Percentiles rank a stretch among this genome's conserved stretches.
Conservation (phyloP, 2,888 invertebrate species). For the Cheilosia scutellata region DNA sequence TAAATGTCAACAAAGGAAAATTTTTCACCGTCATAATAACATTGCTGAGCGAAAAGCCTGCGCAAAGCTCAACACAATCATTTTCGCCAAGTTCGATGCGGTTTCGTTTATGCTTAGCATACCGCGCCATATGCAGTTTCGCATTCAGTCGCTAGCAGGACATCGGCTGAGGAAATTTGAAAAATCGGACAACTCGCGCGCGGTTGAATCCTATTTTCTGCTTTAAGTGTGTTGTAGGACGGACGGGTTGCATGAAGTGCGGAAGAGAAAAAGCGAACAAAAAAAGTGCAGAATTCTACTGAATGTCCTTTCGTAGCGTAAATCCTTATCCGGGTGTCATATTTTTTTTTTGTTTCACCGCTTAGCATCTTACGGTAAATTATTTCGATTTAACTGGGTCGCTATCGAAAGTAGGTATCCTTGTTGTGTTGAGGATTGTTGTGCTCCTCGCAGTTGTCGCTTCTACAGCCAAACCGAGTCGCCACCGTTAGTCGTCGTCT, state of each 20-base stretch:
- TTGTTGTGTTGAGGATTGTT: constrained; percentile 47
- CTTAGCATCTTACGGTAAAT: constrained; percentile 33
- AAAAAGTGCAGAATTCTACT: constrained; percentile 12
- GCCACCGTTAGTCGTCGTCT: constrained; percentile 15
- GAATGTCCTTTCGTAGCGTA: constrained; percentile 51
- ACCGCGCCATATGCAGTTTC: constrained; percentile 64
- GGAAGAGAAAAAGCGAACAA: neutral
- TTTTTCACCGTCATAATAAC: constrained; percentile 36
- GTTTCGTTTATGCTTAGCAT: constrained; percentile 53
- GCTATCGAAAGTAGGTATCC: constrained; percentile 48
- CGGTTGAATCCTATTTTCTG: constrained; percentile 16
- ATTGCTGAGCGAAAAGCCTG: constrained; percentile 54
- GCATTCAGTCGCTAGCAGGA: constrained; percentile 82
- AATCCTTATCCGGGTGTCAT: constrained; percentile 39
- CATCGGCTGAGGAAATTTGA: constrained; percentile 75
- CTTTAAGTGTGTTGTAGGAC: constrained; percentile 19
- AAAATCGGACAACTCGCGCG: constrained; percentile 33
- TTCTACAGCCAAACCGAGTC: neutral
- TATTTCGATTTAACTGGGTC: constrained; percentile 67
- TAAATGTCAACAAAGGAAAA: constrained; percentile 70
- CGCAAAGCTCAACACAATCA: constrained; percentile 31
- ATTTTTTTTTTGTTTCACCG: constrained; percentile 2
- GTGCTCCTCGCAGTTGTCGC: constrained; percentile 27
- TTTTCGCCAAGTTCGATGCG: constrained; percentile 71
- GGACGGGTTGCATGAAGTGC: constrained; percentile 11